Base-by-base conservation (phyloP, 2,797 vertebrate genomes). In the Syngnathus rostellatus region DNA sequence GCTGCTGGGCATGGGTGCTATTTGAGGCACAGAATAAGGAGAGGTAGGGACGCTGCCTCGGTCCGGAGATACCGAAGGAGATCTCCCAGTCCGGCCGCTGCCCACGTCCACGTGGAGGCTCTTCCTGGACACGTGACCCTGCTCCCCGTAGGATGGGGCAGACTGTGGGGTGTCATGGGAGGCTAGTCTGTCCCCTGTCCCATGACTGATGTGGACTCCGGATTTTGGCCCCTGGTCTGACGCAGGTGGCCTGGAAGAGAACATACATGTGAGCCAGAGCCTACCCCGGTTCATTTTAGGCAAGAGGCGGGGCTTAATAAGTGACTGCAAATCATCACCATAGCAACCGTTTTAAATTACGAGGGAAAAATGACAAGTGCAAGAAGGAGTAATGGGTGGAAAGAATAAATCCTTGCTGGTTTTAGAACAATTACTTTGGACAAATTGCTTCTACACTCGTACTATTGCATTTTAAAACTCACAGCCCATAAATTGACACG, bases 1-100 rank as follows among this genome's bases (percentile, higher is more conserved):
- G 83, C 96, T 99, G 93, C 95, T 99, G 82, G 96, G 97, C 81
- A 99, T 93, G 40, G 97, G 96, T 9, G 97, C 97, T 0, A 98
- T 98, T 91, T 99, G 97, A n/a, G 97, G 97, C 77, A 98, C 89
- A 0, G 94, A 98, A 87, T 98, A 99, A 48, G 97, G 96, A 25
- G 97, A 98, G 39, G 93, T 93, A 69, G 96, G 95, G 71, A 93
- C 94, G 55, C 94, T 95, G 87, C 93, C 91, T 74, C 92, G 89
- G 69, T 95, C 95, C 0, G 96, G 96, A 0, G 96, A 97, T 63
- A 82, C 93, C 0, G 94, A 94, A 2, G 94, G 94, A 43, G 95
- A 96, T 63, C 92, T 91, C 54, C 94, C 94, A 0, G 91, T 71
- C 85, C 91, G 91, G 81, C 90, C 89, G 74, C 87, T 87, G 46